Evolutionary conservation across 2,888 invertebrate genomes (phyloP).

Genomic region (Caenorhabditis imperialis): DNA sequence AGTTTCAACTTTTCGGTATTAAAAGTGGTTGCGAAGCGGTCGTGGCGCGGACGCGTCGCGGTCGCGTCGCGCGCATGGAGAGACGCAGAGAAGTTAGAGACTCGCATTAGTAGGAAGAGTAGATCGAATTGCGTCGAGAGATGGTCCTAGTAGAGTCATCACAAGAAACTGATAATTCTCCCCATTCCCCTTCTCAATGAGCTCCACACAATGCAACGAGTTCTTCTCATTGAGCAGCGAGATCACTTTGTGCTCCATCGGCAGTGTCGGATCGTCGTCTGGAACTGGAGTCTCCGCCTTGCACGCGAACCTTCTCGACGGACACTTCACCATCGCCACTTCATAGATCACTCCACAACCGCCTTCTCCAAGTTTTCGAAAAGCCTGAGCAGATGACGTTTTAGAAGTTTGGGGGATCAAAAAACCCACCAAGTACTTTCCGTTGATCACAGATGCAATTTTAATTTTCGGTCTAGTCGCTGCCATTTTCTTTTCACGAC

Average conservation of each 20-base stretch:
- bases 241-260: slow-evolving; percentile 56
- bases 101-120: slow-evolving; percentile 35
- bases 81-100: neutral
- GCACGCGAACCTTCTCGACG: slow-evolving; percentile 45
- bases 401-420: too few species aligned
- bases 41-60: too few species aligned
- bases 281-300: slow-evolving; percentile 58
- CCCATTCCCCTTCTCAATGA: slow-evolving; percentile 49
- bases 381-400: too few species aligned
- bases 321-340: slow-evolving; percentile 49
- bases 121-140: slow-evolving; percentile 49
- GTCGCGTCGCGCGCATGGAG: too few species aligned
- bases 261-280: slow-evolving; percentile 57
- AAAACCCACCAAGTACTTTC: slow-evolving; percentile 49
- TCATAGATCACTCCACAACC: slow-evolving; percentile 63
- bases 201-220: slow-evolving; percentile 41
- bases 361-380: slow-evolving; percentile 59
- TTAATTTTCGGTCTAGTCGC: slow-evolving; percentile 52
- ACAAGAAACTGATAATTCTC: slow-evolving; percentile 58
- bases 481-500: slow-evolving; percentile 19
- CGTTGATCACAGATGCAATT: slow-evolving; percentile 51
- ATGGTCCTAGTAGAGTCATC: slow-evolving; percentile 61
- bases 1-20: too few species aligned
- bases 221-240: slow-evolving; percentile 44
- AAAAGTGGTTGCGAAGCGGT: too few species aligned